Evolutionary conservation across 1,140 invertebrate genomes (phyloP).

Genomic region (Papilio helenus): DNA sequence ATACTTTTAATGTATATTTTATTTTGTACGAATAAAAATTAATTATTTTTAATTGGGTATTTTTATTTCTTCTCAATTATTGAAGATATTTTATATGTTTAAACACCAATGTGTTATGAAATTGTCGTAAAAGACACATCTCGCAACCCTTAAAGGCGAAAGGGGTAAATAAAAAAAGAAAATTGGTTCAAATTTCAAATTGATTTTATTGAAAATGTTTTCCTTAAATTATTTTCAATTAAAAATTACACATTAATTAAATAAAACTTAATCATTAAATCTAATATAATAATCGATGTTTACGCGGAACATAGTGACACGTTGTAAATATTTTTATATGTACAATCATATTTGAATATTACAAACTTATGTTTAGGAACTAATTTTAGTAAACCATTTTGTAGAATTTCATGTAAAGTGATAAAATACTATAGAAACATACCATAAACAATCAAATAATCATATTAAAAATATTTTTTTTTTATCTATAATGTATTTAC

Average conservation of each 20-base stretch:
- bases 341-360: slow-evolving; percentile 6
- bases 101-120: too few relatives aligned
- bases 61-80: too few relatives aligned
- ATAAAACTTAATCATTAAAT: background rate
- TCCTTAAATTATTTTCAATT: background rate
- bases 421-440: background rate
- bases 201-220: background rate
- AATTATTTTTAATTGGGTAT: background rate
- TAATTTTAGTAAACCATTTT: background rate
- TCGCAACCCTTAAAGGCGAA: too few relatives aligned
- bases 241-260: background rate
- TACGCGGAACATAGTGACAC: background rate
- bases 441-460: background rate
- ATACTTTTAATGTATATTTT: background rate
- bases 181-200: background rate
- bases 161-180: background rate
- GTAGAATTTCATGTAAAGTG: background rate
- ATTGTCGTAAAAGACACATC: too few relatives aligned
- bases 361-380: slow-evolving; percentile 4
- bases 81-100: too few relatives aligned
- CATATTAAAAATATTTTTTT: too few relatives aligned
- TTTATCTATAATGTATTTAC: too few relatives aligned
- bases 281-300: background rate
- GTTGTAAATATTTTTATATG: background rate
- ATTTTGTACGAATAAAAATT: background rate